Percentiles rank a stretch among this genome's conserved stretches.
Conservation (phyloP, 2,888 invertebrate species). For the Celastrina argiolus region DNA sequence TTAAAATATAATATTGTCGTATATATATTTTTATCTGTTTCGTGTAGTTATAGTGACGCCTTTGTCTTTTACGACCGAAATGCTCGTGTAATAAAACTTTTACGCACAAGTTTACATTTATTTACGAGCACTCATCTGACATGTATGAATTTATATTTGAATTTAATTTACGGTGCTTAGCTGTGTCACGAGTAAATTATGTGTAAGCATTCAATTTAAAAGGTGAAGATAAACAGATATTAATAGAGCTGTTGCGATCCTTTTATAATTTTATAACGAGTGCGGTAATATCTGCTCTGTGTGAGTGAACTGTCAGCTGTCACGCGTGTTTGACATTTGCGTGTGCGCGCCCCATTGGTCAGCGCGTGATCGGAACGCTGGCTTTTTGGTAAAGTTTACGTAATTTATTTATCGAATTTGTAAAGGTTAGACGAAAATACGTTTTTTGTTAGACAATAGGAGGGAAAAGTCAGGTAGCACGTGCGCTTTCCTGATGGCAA, state of each 20-base stretch:
- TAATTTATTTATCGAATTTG: constrained; percentile 37
- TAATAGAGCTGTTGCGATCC: not conserved
- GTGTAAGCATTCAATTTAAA: constrained; percentile 20
- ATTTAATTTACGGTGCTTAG: constrained; percentile 32
- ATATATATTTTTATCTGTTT: not conserved
- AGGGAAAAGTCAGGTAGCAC: not conserved
- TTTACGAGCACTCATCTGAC: constrained; percentile 33
- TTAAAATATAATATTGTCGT: constrained; percentile 10
- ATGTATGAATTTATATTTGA: constrained; percentile 31
- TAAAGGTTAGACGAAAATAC: constrained; percentile 34
- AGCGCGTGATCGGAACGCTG: constrained; percentile 49
- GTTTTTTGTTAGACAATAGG: not conserved
- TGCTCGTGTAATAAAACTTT: constrained; percentile 30
- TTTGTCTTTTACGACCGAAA: constrained; percentile 30
- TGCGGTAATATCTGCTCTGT: constrained; percentile 41
- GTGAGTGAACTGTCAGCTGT: constrained; percentile 27
- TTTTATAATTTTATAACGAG: not conserved
- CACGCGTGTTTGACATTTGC: constrained; percentile 70
- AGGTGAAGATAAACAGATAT: constrained; percentile 18
- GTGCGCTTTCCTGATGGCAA: not conserved
- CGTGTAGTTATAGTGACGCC: constrained; percentile 10
- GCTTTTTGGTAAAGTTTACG: constrained; percentile 31
- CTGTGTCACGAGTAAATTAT: constrained; percentile 21
- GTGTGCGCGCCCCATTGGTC: constrained; percentile 61
- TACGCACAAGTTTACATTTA: constrained; percentile 31